Conservation (phyloP, 2,797 vertebrate species). For the Coregonus sp. region DNA sequence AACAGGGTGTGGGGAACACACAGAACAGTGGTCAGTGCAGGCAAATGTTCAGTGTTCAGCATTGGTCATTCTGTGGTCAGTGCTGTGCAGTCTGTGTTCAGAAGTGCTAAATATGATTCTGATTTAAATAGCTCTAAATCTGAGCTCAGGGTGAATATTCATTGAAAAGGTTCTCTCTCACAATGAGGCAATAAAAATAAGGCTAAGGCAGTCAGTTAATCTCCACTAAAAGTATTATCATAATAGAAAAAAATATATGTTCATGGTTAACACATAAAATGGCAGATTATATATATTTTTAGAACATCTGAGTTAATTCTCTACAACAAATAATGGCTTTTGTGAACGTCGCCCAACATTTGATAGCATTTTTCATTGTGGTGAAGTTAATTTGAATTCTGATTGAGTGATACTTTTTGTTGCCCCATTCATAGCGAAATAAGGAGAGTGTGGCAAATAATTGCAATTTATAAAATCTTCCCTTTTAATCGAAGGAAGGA, state of each 20-base stretch:
- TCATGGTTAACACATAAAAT: slow-evolving; percentile 37
- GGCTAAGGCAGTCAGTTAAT: slow-evolving; percentile 12
- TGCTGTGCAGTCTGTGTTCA: background rate
- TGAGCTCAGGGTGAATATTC: slow-evolving; percentile 1
- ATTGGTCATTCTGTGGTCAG: background rate
- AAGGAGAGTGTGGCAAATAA: slow-evolving; percentile 35
- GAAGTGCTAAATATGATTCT: background rate
- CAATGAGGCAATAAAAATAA: background rate
- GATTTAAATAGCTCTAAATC: background rate
- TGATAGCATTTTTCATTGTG: slow-evolving; percentile 29
- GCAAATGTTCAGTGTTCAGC: background rate
- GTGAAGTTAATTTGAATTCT: slow-evolving; percentile 50
- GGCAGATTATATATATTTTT: slow-evolving; percentile 42
- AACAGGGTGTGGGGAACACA: too few relatives aligned
- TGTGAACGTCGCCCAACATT: slow-evolving; percentile 33
- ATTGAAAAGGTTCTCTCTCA: background rate
- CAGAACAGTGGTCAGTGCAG: background rate
- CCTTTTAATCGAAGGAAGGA: background rate
- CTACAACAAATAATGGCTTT: slow-evolving; percentile 16
- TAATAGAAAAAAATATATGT: slow-evolving; percentile 27
- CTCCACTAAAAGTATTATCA: slow-evolving; percentile 27
- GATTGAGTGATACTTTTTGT: slow-evolving; percentile 37
- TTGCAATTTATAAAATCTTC: slow-evolving; percentile 37
- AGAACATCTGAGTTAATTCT: slow-evolving; percentile 45
- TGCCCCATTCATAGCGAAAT: slow-evolving; percentile 18